These are phyloP conservation scores for Asarcornis scutulata DNA, from an alignment of 2,113 vertebrate species.

Conservation along the genomic window DNA sequence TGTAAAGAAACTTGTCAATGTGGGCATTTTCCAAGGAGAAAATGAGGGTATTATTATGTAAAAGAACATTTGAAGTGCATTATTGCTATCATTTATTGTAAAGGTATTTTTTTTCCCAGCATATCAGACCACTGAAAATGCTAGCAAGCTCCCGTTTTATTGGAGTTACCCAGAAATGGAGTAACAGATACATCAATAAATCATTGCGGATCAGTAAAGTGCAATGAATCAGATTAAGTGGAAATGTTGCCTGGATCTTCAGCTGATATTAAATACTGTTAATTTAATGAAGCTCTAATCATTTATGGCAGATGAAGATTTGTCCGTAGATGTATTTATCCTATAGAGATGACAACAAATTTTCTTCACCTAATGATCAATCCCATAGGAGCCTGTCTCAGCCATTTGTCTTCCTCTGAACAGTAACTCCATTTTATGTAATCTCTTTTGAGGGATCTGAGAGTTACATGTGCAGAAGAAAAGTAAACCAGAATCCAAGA, in stretches of 20 bases:
- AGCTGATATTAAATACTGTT: background rate
- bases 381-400: background rate
- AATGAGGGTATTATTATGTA: background rate
- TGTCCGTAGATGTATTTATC: background rate
- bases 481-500: background rate
- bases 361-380: background rate
- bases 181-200: accelerated
- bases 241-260: background rate
- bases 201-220: accelerated
- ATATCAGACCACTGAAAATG: background rate
- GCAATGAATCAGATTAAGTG: background rate
- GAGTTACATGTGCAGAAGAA: background rate
- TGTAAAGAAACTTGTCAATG: background rate
- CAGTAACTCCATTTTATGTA: background rate
- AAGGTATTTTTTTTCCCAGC: background rate
- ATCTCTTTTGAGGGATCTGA: background rate
- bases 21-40: background rate
- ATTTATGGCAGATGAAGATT: background rate
- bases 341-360: background rate
- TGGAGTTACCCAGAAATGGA: background rate
- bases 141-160: background rate
- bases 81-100: background rate
- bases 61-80: background rate
- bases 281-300: background rate
- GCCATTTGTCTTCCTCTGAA: background rate